These are phyloP conservation scores for Drosophila borborema DNA, from an alignment of 2,888 invertebrate genomes.

Conservation along the genomic window DNA sequence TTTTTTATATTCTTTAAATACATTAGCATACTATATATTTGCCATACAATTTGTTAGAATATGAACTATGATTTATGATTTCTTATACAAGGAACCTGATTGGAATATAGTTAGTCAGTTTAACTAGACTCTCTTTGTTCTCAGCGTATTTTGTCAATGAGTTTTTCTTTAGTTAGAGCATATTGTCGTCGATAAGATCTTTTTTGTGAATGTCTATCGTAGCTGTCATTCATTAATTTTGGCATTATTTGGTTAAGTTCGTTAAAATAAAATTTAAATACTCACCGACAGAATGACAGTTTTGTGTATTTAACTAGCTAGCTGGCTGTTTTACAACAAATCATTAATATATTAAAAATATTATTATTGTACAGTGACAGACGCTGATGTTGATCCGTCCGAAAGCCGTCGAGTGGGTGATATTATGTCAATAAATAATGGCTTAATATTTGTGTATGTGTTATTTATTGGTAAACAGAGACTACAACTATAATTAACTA, in stretches of 20 bases:
- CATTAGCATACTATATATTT: not conserved
- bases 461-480: slow-evolving; percentile 55
- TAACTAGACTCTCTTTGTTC: not conserved
- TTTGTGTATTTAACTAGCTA: slow-evolving; percentile 13
- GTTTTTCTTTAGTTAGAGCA: slow-evolving; percentile 10
- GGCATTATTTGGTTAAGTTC: slow-evolving; percentile 50
- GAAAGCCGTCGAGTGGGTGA: slow-evolving; percentile 26
- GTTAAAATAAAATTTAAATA: slow-evolving; percentile 61
- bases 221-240: slow-evolving; percentile 49
- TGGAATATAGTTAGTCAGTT: not conserved
- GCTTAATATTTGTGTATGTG: slow-evolving; percentile 37
- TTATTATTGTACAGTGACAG: slow-evolving; percentile 45
- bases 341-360: slow-evolving; percentile 52
- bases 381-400: slow-evolving; percentile 26
- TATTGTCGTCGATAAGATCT: slow-evolving; percentile 25
- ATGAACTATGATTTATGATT: not conserved
- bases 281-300: slow-evolving; percentile 30
- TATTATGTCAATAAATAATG: slow-evolving; percentile 39
- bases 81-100: not conserved
- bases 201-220: not conserved
- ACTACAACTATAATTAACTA: slow-evolving; percentile 49
- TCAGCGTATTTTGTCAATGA: not conserved
- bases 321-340: slow-evolving; percentile 55
- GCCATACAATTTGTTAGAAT: not conserved
- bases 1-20: not conserved